Conservation (phyloP, 1,140 invertebrate species). For the Archivesica marissinica region DNA sequence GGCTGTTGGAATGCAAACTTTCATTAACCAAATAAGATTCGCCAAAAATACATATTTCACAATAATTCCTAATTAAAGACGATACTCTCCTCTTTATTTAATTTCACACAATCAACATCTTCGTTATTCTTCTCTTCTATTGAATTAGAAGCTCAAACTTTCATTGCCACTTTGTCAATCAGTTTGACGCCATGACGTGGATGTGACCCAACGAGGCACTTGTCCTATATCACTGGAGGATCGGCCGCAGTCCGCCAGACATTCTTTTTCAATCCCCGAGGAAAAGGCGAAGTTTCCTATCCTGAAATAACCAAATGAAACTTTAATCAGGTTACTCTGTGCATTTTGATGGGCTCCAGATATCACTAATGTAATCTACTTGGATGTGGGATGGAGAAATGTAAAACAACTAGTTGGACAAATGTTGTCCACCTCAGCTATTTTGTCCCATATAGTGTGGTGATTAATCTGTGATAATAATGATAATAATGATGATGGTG, state of each 20-base stretch:
- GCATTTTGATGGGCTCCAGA: constrained; percentile 38
- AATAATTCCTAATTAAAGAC: background rate
- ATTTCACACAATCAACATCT: constrained; percentile 14
- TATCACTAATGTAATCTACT: constrained; percentile 20
- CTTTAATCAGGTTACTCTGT: constrained; percentile 34
- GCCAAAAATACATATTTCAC: constrained; percentile 19
- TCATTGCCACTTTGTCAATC: constrained; percentile 32
- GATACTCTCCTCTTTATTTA: constrained; percentile 21
- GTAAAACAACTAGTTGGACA: background rate
- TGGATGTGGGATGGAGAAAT: background rate
- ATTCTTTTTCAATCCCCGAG: constrained; percentile 11
- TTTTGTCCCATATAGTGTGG: too few species aligned
- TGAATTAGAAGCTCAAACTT: constrained; percentile 2
- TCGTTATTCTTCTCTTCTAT: constrained; percentile 7
- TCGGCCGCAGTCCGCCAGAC: constrained; percentile 19
- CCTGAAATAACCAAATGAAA: constrained; percentile 26
- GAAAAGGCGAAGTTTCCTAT: background rate
- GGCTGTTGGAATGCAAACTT: background rate
- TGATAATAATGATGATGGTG: too few species aligned
- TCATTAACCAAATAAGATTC: too few species aligned
- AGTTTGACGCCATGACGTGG: background rate
- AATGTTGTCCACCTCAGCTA: background rate
- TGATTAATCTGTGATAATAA: too few species aligned
- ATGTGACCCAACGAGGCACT: constrained; percentile 14
- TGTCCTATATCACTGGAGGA: background rate